phyloP scores from a whole-genome alignment of 2,113 vertebrate genomes.

The Leptodactylus fuscus region DNA sequence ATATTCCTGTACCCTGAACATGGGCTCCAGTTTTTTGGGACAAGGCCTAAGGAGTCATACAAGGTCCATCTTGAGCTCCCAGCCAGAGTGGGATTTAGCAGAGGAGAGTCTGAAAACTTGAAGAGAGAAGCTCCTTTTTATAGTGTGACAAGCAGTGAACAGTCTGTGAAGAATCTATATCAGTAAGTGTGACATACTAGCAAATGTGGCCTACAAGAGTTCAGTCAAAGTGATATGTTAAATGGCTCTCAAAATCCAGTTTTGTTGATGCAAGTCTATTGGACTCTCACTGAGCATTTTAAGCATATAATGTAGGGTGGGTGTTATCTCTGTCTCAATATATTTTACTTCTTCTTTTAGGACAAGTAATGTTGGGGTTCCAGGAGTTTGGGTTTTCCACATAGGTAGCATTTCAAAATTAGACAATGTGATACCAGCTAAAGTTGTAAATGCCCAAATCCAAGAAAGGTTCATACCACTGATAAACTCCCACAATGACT shows the following conservation, averaged over 20 bases:
- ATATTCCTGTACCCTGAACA: conserved; percentile 89
- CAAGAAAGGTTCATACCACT: conserved; percentile 6
- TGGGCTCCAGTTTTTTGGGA: conserved; percentile 90
- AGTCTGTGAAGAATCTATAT: conserved; percentile 85
- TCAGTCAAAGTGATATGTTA: background rate
- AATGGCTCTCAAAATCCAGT: background rate
- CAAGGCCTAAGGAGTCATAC: conserved; percentile 89
- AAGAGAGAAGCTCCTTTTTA: conserved; percentile 83
- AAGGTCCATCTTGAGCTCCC: conserved; percentile 90
- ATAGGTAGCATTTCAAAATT: conserved; percentile 79
- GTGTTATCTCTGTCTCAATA: too few species aligned
- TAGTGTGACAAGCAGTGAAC: conserved; percentile 83
- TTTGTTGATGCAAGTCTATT: background rate
- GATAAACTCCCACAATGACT: conserved; percentile 61
- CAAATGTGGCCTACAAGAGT: background rate
- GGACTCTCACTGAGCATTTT: too few species aligned
- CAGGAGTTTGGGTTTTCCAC: conserved; percentile 92
- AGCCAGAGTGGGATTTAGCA: conserved; percentile 91
- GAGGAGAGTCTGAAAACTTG: conserved; percentile 78
- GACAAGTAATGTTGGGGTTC: conserved; percentile 82
- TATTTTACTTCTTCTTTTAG: conserved; percentile 69
- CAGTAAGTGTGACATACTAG: conserved; percentile 74
- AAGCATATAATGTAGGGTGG: too few species aligned
- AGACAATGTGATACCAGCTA: conserved; percentile 79
- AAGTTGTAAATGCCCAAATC: conserved; percentile 46